A percentile compares a stretch with the other conserved stretches of the same genome.
Evolutionary conservation across 2,888 invertebrate species (phyloP).

Genomic region (Agapetus fuscipes): DNA sequence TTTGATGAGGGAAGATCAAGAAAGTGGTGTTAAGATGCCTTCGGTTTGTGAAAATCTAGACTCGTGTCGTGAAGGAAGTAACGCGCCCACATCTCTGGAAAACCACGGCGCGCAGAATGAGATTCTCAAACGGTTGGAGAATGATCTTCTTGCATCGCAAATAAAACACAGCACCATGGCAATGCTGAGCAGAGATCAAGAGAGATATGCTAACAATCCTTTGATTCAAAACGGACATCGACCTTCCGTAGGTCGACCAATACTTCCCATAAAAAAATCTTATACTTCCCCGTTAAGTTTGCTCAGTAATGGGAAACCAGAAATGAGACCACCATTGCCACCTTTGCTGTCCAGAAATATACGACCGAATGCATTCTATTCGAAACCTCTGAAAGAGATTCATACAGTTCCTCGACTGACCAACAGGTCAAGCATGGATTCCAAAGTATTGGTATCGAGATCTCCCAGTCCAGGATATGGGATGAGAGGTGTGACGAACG

Average conservation of each 20-base stretch:
- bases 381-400: slow-evolving; percentile 39
- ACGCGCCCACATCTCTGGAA: no score
- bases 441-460: slow-evolving; percentile 26
- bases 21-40: no score
- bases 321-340: slow-evolving; percentile 28
- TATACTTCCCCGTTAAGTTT: slow-evolving; percentile 41
- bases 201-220: no score
- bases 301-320: slow-evolving; percentile 30
- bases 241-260: slow-evolving; percentile 31
- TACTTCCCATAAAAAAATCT: slow-evolving; percentile 39
- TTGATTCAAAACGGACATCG: no score
- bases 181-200: no score
- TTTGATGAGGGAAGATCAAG: no score
- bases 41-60: no score
- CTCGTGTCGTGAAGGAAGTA: no score
- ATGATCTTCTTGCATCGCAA: no score
- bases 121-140: no score
- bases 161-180: no score
- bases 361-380: slow-evolving; percentile 34
- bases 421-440: slow-evolving; percentile 7
- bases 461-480: slow-evolving; percentile 35
- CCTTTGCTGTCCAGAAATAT: slow-evolving; percentile 28
- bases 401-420: slow-evolving; percentile 30
- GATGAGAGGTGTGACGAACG: slow-evolving; percentile 35
- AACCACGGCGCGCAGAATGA: no score